A percentile compares a stretch with the other conserved stretches of the same genome.
These are phyloP conservation scores for Enteromius afrohamiltoni DNA, from an alignment of 2,797 vertebrate genomes.

Conservation along the genomic window DNA sequence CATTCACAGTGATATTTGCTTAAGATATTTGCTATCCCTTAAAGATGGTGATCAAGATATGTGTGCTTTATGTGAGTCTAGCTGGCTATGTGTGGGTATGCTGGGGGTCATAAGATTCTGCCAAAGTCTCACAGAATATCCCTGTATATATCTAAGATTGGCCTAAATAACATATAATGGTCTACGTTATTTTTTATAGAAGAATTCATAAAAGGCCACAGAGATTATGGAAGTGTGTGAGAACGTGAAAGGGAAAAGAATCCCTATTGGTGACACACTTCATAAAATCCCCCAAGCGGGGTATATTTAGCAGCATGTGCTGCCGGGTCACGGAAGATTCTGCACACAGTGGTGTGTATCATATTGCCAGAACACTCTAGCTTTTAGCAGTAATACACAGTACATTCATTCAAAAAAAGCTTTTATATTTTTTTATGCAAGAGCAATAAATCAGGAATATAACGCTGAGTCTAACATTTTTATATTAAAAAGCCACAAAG, in stretches of 20 bases:
- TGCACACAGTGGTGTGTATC: slow-evolving; percentile 44
- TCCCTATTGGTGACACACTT: slow-evolving; percentile 29
- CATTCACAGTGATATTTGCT: slow-evolving; percentile 59
- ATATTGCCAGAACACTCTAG: slow-evolving; percentile 47
- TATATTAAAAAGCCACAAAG: slow-evolving; percentile 37
- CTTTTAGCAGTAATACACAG: slow-evolving; percentile 45
- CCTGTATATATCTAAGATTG: slow-evolving; percentile 7
- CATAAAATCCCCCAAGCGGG: slow-evolving; percentile 28
- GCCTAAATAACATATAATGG: slow-evolving; percentile 14
- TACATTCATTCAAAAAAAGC: slow-evolving; percentile 39
- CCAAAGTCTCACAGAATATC: not conserved
- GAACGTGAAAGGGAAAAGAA: slow-evolving; percentile 19
- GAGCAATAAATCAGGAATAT: slow-evolving; percentile 13
- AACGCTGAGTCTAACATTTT: not conserved
- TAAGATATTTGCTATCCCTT: slow-evolving; percentile 40
- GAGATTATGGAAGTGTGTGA: slow-evolving; percentile 28
- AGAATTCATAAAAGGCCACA: slow-evolving; percentile 52
- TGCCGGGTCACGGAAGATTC: slow-evolving; percentile 31
- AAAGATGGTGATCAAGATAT: slow-evolving; percentile 11
- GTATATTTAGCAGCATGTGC: slow-evolving; percentile 20
- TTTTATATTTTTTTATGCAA: slow-evolving; percentile 8
- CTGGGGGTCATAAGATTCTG: not conserved
- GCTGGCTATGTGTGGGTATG: not conserved
- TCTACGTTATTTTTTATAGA: slow-evolving; percentile 4
- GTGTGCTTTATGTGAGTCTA: not conserved